Evolutionary conservation across 2,113 vertebrate genomes (phyloP).

Genomic region (Heloderma charlesbogerti): DNA sequence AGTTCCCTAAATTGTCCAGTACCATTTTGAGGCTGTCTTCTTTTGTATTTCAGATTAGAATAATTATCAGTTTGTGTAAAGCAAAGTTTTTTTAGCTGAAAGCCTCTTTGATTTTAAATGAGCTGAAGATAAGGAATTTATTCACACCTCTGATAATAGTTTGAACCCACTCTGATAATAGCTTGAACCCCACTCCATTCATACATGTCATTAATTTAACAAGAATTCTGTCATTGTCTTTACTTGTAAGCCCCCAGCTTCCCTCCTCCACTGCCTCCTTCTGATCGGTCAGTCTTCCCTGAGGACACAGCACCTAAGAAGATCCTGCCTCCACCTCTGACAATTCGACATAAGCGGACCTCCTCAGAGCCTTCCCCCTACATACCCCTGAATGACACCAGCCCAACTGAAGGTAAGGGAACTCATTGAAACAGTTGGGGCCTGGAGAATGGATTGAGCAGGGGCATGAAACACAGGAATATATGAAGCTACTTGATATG

Average conservation of each 20-base stretch:
- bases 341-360: constrained; percentile 73
- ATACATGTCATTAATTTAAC: not conserved
- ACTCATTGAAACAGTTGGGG: not conserved
- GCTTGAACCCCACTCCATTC: not conserved
- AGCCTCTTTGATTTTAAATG: not conserved
- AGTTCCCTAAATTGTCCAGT: not conserved
- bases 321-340: constrained; percentile 32
- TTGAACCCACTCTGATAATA: not conserved
- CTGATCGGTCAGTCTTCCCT: constrained; percentile 43
- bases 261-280: constrained; percentile 55
- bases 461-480: not conserved
- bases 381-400: constrained; percentile 58
- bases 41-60: not conserved
- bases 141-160: not conserved
- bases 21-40: not conserved
- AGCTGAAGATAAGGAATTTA: not conserved
- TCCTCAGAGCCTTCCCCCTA: constrained; percentile 70
- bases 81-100: not conserved
- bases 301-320: constrained; percentile 60
- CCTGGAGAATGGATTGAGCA: not conserved
- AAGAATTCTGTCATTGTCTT: not conserved
- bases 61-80: not conserved
- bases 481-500: not conserved
- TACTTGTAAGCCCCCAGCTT: constrained; percentile 62
- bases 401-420: constrained; percentile 55